phyloP scores from a whole-genome alignment of 2,113 vertebrate genomes.

The Eptesicus fuscus region DNA sequence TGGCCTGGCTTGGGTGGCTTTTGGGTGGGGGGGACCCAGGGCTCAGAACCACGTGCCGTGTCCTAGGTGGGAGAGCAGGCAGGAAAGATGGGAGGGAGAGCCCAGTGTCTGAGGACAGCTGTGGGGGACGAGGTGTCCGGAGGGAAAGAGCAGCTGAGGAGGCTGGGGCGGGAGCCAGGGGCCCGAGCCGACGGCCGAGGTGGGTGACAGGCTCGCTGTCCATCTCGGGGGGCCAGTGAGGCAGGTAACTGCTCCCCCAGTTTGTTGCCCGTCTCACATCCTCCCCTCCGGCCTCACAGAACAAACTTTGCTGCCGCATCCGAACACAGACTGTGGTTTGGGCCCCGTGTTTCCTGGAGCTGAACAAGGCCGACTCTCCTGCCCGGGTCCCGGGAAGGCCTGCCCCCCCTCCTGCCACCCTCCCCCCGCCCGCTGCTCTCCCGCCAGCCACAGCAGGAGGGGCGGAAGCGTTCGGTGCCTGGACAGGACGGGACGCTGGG shows the following conservation, averaged over 20 bases:
- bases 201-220: too few relatives aligned
- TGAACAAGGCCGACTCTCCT: fast-evolving
- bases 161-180: background rate
- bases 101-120: fast-evolving
- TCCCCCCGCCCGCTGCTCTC: fast-evolving
- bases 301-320: fast-evolving
- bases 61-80: fast-evolving
- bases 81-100: background rate
- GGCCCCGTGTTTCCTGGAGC: fast-evolving
- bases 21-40: fast-evolving
- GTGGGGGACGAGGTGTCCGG: background rate
- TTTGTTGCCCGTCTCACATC: background rate
- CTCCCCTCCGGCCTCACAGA: background rate
- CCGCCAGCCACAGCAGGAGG: fast-evolving
- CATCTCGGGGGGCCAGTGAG: background rate
- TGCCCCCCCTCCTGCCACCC: background rate
- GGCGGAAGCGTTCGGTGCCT: fast-evolving
- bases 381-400: background rate
- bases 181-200: background rate
- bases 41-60: background rate
- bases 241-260: too few relatives aligned
- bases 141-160: background rate
- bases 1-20: background rate
- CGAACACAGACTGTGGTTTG: background rate
- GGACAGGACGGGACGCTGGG: fast-evolving